A percentile compares a stretch with the other conserved stretches of the same genome.
These are phyloP conservation scores for Drosophila funebris DNA, from an alignment of 1,140 invertebrate genomes.

Conservation along the genomic window DNA sequence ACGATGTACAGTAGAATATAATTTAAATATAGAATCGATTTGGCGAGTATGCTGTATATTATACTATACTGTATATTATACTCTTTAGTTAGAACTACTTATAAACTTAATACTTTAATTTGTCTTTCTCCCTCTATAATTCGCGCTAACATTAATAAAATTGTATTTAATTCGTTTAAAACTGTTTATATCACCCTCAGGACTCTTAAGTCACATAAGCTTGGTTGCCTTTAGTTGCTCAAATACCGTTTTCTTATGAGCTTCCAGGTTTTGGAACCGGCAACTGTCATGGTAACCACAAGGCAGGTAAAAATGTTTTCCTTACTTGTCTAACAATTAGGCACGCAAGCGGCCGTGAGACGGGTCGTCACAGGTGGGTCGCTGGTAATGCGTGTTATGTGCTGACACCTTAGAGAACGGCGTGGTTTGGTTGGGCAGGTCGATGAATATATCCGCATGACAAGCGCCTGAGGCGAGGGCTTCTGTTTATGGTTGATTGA, in stretches of 20 bases:
- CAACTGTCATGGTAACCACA: conserved; percentile 39
- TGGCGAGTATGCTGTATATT: too few species aligned
- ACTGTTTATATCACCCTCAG: conserved; percentile 6
- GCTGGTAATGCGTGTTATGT: conserved; percentile 34
- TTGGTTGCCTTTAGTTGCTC: conserved; percentile 2
- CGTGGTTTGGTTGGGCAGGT: conserved; percentile 42
- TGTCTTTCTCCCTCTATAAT: neutral
- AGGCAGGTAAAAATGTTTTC: conserved; percentile 41
- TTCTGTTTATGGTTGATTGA: conserved; percentile 70
- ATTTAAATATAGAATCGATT: too few species aligned
- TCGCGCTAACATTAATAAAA: neutral
- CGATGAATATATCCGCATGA: conserved; percentile 48
- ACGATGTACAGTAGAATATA: too few species aligned
- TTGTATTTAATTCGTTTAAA: conserved; percentile 11
- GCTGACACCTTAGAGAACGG: conserved; percentile 57
- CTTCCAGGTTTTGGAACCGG: neutral
- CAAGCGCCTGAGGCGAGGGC: conserved; percentile 38
- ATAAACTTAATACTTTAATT: too few species aligned
- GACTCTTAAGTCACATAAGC: conserved; percentile 15
- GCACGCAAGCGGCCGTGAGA: conserved; percentile 53
- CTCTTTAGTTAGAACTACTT: too few species aligned
- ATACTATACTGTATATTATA: too few species aligned
- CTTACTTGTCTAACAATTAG: conserved; percentile 61
- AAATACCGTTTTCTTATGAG: neutral
- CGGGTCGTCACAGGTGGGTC: conserved; percentile 39